Percentiles rank a stretch among this genome's conserved stretches.
Conservation (phyloP, 2,888 invertebrate genomes). For the Erebia palarica region DNA sequence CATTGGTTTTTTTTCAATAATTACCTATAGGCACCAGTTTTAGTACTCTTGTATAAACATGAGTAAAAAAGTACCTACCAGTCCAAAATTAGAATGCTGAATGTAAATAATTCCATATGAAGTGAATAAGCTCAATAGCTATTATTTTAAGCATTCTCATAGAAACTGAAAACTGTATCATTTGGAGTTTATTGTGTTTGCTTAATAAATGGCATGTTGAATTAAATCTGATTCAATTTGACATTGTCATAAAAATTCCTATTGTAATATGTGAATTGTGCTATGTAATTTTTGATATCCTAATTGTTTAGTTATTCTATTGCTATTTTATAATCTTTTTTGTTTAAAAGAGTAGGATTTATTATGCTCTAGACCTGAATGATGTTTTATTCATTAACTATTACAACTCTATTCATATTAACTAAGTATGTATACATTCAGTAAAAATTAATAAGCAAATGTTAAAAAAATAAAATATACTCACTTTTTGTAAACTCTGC, state of each 20-base stretch:
- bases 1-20: too few relatives aligned
- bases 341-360: background rate
- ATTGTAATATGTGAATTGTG: background rate
- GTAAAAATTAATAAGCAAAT: background rate
- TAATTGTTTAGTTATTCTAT: background rate
- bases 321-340: background rate
- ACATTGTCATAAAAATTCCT: too few relatives aligned
- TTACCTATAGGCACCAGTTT: too few relatives aligned
- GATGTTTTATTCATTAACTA: too few relatives aligned
- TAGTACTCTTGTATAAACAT: too few relatives aligned
- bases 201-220: background rate
- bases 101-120: background rate
- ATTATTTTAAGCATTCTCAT: background rate
- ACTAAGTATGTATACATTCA: too few relatives aligned
- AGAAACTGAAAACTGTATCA: background rate
- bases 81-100: background rate
- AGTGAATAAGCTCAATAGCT: background rate
- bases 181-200: background rate
- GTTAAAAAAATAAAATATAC: conserved; percentile 43
- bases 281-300: background rate
- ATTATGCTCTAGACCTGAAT: background rate
- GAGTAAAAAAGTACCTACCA: background rate
- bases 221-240: background rate
- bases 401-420: too few relatives aligned
- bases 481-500: conserved; percentile 95